These are phyloP conservation scores for Rhizoglyphus robini DNA, from an alignment of 1,140 invertebrate species.

Conservation along the genomic window DNA sequence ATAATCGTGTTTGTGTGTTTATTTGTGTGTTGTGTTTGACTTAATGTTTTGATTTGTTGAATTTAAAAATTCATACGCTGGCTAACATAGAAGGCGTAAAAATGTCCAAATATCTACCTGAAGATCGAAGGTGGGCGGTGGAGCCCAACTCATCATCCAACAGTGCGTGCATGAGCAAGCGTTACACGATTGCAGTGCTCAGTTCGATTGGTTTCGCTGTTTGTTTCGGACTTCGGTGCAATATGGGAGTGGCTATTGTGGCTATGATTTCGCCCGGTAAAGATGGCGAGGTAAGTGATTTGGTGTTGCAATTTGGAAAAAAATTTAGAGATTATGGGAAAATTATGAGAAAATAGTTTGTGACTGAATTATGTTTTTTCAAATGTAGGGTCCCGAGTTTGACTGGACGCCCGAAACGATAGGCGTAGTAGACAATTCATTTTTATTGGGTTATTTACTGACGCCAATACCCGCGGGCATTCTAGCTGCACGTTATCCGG, in stretches of 20 bases:
- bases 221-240: slow-evolving; percentile 85
- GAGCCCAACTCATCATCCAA: slow-evolving; percentile 67
- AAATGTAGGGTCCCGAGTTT: slow-evolving; percentile 43
- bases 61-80: too few species aligned
- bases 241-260: slow-evolving; percentile 89
- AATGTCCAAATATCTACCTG: slow-evolving; percentile 9
- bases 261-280: slow-evolving; percentile 45
- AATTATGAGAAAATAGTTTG: too few species aligned
- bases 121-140: slow-evolving; percentile 12
- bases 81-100: not conserved
- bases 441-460: slow-evolving; percentile 96
- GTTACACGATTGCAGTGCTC: slow-evolving; percentile 70
- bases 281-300: slow-evolving; percentile 28
- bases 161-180: slow-evolving; percentile 53
- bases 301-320: not conserved
- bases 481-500: slow-evolving; percentile 87
- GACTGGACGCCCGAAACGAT: slow-evolving; percentile 70
- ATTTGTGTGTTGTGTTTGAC: too few species aligned
- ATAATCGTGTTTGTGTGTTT: too few species aligned
- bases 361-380: not conserved
- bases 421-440: slow-evolving; percentile 85
- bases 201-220: slow-evolving; percentile 80
- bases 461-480: slow-evolving; percentile 98
- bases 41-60: too few species aligned
- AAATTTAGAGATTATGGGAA: too few species aligned